These are phyloP conservation scores for Anastatus disparis DNA, from an alignment of 1,140 invertebrate species.

Conservation along the genomic window DNA sequence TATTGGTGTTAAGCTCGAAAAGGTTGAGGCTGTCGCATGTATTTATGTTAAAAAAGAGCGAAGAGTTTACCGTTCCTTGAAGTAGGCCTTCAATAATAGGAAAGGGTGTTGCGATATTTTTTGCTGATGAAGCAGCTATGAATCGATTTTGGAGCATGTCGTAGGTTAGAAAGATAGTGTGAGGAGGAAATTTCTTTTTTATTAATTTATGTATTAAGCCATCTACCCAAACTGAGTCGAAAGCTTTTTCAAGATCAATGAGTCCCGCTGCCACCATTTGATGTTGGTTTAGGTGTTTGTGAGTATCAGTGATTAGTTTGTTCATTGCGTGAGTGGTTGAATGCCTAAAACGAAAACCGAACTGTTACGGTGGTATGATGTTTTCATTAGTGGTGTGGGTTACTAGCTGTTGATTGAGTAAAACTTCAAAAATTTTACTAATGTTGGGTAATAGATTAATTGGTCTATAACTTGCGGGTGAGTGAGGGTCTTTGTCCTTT, in stretches of 20 bases:
- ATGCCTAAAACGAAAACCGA: constrained; percentile 39
- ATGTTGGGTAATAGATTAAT: constrained; percentile 31
- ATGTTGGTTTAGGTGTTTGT: background rate
- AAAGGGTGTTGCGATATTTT: background rate
- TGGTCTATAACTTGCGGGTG: constrained; percentile 31
- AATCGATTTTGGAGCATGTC: background rate
- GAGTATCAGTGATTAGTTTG: constrained; percentile 31
- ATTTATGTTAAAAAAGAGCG: constrained; percentile 37
- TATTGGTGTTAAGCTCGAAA: background rate
- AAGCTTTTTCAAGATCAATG: background rate
- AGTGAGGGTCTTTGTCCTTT: constrained; percentile 19
- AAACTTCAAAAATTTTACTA: background rate
- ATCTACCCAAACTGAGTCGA: background rate
- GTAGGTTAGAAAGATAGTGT: background rate
- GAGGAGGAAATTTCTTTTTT: background rate
- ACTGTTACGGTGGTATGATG: constrained; percentile 34
- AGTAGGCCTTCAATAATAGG: background rate
- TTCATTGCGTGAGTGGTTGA: constrained; percentile 30
- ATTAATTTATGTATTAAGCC: background rate
- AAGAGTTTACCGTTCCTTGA: constrained; percentile 34
- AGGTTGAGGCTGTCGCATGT: background rate
- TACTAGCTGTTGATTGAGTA: constrained; percentile 9
- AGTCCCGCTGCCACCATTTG: background rate
- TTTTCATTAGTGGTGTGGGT: constrained; percentile 21
- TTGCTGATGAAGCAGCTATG: background rate